Conservation (phyloP, 2,888 invertebrate genomes). For the Heliconius ismenius region DNA sequence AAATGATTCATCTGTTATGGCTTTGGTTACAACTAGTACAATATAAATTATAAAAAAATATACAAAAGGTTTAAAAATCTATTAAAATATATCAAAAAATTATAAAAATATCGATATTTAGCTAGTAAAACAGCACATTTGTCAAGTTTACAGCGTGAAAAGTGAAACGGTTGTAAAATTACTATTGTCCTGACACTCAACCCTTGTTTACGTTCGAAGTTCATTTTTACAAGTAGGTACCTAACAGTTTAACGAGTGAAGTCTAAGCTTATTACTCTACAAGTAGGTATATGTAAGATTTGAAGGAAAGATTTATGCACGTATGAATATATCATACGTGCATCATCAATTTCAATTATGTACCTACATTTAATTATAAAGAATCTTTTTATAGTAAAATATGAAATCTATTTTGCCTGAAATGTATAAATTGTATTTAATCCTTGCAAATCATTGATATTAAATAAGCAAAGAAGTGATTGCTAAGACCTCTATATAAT, state of each 20-base stretch:
- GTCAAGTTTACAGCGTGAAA: slow-evolving; percentile 65
- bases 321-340: too few relatives aligned
- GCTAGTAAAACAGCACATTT: slow-evolving; percentile 35
- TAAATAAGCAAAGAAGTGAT: too few relatives aligned
- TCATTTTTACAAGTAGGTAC: slow-evolving; percentile 46
- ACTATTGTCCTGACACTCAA: slow-evolving; percentile 62
- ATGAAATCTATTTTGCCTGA: too few relatives aligned
- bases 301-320: not conserved
- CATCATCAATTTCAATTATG: too few relatives aligned
- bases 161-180: slow-evolving; percentile 68
- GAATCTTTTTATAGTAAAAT: not conserved
- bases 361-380: not conserved
- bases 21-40: not conserved
- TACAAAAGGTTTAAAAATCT: too few relatives aligned
- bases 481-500: too few relatives aligned
- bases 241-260: not conserved
- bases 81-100: too few relatives aligned
- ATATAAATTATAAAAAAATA: too few relatives aligned
- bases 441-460: not conserved
- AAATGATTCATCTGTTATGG: not conserved
- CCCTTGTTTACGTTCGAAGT: slow-evolving; percentile 52
- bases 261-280: not conserved
- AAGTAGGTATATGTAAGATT: not conserved
- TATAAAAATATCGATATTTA: too few relatives aligned
- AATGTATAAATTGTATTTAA: too few relatives aligned